Percentiles rank a stretch among this genome's conserved stretches.
Conservation (phyloP, 2,888 invertebrate species). For the Drosophila setosimentum region DNA sequence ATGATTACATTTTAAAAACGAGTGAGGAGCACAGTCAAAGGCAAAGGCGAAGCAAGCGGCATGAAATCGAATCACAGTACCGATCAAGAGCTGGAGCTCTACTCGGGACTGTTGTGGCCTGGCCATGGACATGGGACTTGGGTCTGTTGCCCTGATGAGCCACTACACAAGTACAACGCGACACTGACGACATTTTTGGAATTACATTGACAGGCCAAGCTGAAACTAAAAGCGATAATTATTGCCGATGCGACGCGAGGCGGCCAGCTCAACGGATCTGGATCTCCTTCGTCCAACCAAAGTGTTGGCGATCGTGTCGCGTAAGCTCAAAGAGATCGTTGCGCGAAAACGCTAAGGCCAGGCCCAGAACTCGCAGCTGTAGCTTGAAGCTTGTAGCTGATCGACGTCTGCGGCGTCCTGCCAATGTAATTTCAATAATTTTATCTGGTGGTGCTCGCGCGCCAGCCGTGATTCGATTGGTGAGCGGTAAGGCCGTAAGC, state of each 20-base stretch:
- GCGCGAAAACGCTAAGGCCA: not conserved
- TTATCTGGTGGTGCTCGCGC: slow-evolving; percentile 80
- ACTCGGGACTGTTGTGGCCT: slow-evolving; percentile 7
- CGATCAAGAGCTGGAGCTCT: slow-evolving; percentile 37
- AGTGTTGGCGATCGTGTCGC: slow-evolving; percentile 76
- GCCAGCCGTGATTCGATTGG: slow-evolving; percentile 79
- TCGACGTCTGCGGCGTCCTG: slow-evolving; percentile 73
- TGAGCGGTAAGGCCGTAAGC: slow-evolving; percentile 34
- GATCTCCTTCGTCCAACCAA: slow-evolving; percentile 45
- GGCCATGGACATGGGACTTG: slow-evolving; percentile 3
- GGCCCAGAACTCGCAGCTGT: slow-evolving; percentile 40
- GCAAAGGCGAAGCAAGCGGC: slow-evolving; percentile 8
- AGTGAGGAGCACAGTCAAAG: slow-evolving; percentile 23
- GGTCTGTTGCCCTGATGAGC: slow-evolving; percentile 57
- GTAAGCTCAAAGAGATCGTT: slow-evolving; percentile 53
- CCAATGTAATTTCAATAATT: slow-evolving; percentile 83
- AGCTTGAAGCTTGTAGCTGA: slow-evolving; percentile 38
- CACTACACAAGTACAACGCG: slow-evolving; percentile 70
- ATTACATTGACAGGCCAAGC: slow-evolving; percentile 82
- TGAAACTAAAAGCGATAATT: slow-evolving; percentile 81
- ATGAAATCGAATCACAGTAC: slow-evolving; percentile 63
- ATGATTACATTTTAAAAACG: slow-evolving; percentile 79
- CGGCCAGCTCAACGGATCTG: slow-evolving; percentile 32
- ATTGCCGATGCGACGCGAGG: slow-evolving; percentile 51
- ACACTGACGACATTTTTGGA: slow-evolving; percentile 83